These are phyloP conservation scores for Heliconius nattereri DNA, from an alignment of 1,140 invertebrate genomes.

Conservation along the genomic window DNA sequence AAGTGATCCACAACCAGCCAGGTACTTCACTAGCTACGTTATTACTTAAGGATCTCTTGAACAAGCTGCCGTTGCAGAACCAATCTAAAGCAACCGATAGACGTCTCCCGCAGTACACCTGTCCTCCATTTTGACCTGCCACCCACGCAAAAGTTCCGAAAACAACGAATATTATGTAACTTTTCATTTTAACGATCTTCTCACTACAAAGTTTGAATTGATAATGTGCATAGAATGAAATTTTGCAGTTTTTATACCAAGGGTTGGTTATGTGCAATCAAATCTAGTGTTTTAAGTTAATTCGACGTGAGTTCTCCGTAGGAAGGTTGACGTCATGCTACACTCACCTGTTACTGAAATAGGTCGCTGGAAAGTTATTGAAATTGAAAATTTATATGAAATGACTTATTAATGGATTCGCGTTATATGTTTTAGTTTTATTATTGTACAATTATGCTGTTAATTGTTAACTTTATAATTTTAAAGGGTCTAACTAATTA, in stretches of 20 bases:
- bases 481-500: too few species aligned
- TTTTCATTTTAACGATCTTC: background rate
- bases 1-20: conserved; percentile 2
- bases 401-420: background rate
- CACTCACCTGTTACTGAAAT: conserved; percentile 6
- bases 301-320: conserved; percentile 9
- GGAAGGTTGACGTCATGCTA: conserved; percentile 2
- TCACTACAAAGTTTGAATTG: background rate
- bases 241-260: conserved; percentile 1
- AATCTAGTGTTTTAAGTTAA: conserved; percentile 9
- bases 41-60: conserved; percentile 10
- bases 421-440: background rate
- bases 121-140: background rate
- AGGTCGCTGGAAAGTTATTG: conserved; percentile 12
- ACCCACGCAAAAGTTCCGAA: background rate
- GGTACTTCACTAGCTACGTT: background rate
- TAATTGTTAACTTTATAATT: too few species aligned
- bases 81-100: conserved; percentile 15
- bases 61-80: conserved; percentile 11
- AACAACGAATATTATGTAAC: background rate
- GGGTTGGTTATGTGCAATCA: conserved; percentile 7
- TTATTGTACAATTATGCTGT: background rate
- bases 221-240: conserved; percentile 3
- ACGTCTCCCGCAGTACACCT: background rate
- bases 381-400: conserved; percentile 7